Base-by-base conservation (phyloP, 2,113 vertebrate genomes). In the Rhinopomastus cyanomelas region DNA sequence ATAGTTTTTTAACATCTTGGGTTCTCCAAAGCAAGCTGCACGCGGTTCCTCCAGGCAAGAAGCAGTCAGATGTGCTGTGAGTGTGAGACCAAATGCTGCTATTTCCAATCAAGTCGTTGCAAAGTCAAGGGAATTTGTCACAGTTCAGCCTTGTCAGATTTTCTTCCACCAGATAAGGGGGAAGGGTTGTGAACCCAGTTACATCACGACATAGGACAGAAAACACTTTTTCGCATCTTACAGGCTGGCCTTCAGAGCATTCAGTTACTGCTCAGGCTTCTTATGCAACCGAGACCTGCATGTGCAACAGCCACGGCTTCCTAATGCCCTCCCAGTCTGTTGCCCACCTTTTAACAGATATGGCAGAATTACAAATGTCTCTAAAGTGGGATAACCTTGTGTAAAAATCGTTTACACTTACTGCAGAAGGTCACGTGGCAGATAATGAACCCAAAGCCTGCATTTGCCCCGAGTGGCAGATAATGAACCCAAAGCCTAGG, bases 61-160 rank as follows among this genome's bases (percentile, higher is more conserved):
- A 71, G 23, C 39, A 88, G 44, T 49, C 83, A 68, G 37, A 72
- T 22, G 9, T 44, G 46, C 39, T 2, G 0, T 16, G 32, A 79
- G 27, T 8, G 39, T 1, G 5, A 88, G 30, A 46, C 27, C 81
- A 55, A 90, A 66, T 74, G 74, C 51, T 92, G 74, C 74, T 81
- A 55, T 92, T 95, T 94, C 85, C 91, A 55, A 36, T 69, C 81
- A 92, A 87, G 67, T 66, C 72, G 82, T 72, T 73, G 15, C 3
- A 0, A 73, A 57, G 30, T 72, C 2, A 1, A 81, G 61, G 62
- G 62, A 90, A 84, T 82, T 90, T 1, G 9, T 94, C 81, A 73
- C 36, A 79, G 32, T 76, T 87, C 25, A 69, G 9, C 39, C 51
- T 78, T 93, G 59, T 88, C 84, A 72, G 32, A 87, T 87, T 87